Conservation (phyloP, 2,888 invertebrate genomes). For the Folsomia candida region DNA sequence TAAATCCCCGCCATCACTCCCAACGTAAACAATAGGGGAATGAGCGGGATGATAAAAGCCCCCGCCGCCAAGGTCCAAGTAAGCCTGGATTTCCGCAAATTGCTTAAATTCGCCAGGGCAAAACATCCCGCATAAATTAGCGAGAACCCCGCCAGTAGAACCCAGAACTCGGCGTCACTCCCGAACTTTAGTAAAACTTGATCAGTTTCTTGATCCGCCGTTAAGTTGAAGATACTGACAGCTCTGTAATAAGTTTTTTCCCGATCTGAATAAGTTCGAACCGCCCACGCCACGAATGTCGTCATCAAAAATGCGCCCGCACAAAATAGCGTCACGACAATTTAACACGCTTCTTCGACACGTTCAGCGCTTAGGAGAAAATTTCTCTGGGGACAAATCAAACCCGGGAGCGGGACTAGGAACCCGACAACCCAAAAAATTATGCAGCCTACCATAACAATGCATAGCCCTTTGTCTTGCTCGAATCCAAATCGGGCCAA, state of each 20-base stretch:
- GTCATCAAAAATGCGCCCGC: too few relatives aligned
- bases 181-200: background rate
- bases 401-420: background rate
- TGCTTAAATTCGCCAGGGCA: background rate
- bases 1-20: background rate
- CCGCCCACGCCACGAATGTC: too few relatives aligned
- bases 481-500: background rate
- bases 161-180: background rate
- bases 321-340: too few relatives aligned
- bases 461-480: background rate
- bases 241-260: too few relatives aligned
- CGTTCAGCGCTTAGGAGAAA: too few relatives aligned
- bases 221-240: too few relatives aligned
- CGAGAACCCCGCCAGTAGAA: background rate
- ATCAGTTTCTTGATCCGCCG: too few relatives aligned
- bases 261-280: too few relatives aligned
- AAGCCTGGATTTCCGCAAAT: background rate
- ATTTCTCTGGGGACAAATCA: too few relatives aligned
- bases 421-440: background rate
- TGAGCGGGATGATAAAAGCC: background rate
- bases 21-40: background rate
- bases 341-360: too few relatives aligned
- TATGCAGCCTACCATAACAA: background rate
- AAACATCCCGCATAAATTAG: background rate
- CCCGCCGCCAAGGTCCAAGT: background rate